A percentile compares a stretch with the other conserved stretches of the same genome.
phyloP scores from a whole-genome alignment of 2,113 vertebrate species.

The Melanotaenia duboulayi region DNA sequence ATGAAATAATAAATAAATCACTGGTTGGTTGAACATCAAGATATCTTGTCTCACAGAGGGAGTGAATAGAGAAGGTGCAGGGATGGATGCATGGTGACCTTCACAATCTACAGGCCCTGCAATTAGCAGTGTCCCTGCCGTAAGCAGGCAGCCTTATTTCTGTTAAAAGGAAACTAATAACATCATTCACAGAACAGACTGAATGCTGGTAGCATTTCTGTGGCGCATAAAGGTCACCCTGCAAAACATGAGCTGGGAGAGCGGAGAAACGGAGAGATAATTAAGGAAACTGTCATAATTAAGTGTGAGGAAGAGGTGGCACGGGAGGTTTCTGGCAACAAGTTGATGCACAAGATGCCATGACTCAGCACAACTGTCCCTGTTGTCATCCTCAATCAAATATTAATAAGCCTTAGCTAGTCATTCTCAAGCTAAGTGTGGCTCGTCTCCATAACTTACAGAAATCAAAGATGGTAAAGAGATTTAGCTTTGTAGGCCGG shows the following conservation, averaged over 20 bases:
- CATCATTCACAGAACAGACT: constrained; percentile 66
- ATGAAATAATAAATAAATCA: constrained; percentile 56
- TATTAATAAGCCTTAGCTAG: constrained; percentile 70
- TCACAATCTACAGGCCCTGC: constrained; percentile 70
- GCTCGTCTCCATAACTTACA: constrained; percentile 62
- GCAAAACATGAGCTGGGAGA: constrained; percentile 49
- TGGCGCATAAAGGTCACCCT: constrained; percentile 81
- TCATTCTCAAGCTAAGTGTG: constrained; percentile 55
- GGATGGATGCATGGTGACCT: constrained; percentile 68
- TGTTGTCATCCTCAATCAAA: constrained; percentile 56
- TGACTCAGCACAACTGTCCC: constrained; percentile 71
- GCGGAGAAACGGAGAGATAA: constrained; percentile 70
- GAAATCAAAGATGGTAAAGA: constrained; percentile 67
- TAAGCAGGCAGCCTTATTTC: constrained; percentile 66
- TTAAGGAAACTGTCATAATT: constrained; percentile 82
- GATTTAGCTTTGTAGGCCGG: constrained; percentile 66
- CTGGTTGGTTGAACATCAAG: constrained; percentile 31
- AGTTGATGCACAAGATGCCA: constrained; percentile 42
- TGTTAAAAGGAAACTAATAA: constrained; percentile 69
- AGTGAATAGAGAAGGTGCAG: constrained; percentile 43
- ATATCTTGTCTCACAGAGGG: constrained; percentile 51
- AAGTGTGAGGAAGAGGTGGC: constrained; percentile 63
- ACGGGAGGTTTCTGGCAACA: constrained; percentile 54
- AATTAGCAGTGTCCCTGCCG: constrained; percentile 78
- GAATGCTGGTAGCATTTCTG: constrained; percentile 74